phyloP scores from a whole-genome alignment of 1,140 invertebrate genomes.

The Diachasma alloeum region DNA sequence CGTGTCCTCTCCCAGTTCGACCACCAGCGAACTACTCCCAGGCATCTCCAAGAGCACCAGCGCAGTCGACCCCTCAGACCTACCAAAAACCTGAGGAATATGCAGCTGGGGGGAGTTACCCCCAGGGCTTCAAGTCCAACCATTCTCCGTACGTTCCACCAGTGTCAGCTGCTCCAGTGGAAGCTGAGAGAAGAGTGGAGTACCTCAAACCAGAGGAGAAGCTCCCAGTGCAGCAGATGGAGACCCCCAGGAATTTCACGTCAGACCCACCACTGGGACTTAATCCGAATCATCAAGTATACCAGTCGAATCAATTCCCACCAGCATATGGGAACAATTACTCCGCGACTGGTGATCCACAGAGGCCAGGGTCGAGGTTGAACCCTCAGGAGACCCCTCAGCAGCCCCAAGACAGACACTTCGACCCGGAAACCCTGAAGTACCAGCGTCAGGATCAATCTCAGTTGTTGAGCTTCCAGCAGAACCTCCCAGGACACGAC shows the following conservation, averaged over 20 bases:
- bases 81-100: slow-evolving; percentile 38
- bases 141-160: slow-evolving; percentile 42
- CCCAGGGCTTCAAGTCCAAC: slow-evolving; percentile 52
- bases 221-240: slow-evolving; percentile 21
- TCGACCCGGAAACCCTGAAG: slow-evolving; percentile 39
- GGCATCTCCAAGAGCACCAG: slow-evolving; percentile 32
- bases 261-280: slow-evolving; percentile 41
- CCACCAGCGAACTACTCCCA: slow-evolving; percentile 37
- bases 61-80: slow-evolving; percentile 32
- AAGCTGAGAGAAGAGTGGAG: slow-evolving; percentile 43
- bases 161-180: slow-evolving; percentile 33
- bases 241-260: slow-evolving; percentile 49
- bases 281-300: slow-evolving; percentile 52
- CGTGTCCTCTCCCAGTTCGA: not conserved
- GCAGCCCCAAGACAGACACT: slow-evolving; percentile 39
- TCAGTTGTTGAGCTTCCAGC: slow-evolving; percentile 50
- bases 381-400: slow-evolving; percentile 38
- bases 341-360: slow-evolving; percentile 36
- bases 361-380: slow-evolving; percentile 40
- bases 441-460: slow-evolving; percentile 49
- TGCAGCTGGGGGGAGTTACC: slow-evolving; percentile 35
- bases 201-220: slow-evolving; percentile 57
- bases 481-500: slow-evolving; percentile 51
- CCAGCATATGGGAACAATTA: slow-evolving; percentile 37
- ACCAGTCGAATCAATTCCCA: slow-evolving; percentile 49